These are phyloP conservation scores for Drosophila parabipectinata DNA, from an alignment of 1,140 invertebrate genomes.

Conservation along the genomic window DNA sequence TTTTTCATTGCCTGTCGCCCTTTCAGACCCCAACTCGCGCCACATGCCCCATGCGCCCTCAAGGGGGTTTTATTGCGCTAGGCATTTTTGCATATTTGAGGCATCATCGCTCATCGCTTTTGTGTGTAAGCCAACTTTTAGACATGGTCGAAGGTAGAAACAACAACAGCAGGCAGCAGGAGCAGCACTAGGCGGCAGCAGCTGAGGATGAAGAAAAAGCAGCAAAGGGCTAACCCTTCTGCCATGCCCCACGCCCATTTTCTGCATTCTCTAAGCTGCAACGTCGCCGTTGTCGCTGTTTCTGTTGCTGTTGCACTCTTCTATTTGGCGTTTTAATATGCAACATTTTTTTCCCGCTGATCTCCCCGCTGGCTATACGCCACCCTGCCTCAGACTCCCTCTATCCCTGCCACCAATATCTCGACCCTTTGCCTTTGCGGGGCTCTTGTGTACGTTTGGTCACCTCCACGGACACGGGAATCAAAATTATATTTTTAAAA, in stretches of 20 bases:
- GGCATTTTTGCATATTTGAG: slow-evolving; percentile 83
- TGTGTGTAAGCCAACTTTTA: slow-evolving; percentile 81
- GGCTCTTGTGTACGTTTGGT: slow-evolving; percentile 59
- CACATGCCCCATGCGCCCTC: slow-evolving; percentile 16
- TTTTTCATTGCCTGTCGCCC: slow-evolving; percentile 68
- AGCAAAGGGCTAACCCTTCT: slow-evolving; percentile 47
- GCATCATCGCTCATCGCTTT: slow-evolving; percentile 82
- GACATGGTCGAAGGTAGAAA: slow-evolving; percentile 45
- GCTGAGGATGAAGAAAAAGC: slow-evolving; percentile 27
- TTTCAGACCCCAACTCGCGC: background rate
- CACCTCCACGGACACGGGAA: slow-evolving; percentile 51
- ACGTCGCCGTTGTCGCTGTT: slow-evolving; percentile 29
- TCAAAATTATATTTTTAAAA: background rate
- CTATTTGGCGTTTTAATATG: slow-evolving; percentile 81
- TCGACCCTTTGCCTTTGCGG: background rate
- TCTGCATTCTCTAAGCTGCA: slow-evolving; percentile 72
- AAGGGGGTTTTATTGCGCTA: slow-evolving; percentile 75
- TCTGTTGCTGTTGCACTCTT: slow-evolving; percentile 61
- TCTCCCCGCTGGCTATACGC: slow-evolving; percentile 28
- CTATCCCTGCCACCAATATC: background rate
- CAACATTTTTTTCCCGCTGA: slow-evolving; percentile 66
- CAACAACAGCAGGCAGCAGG: slow-evolving; percentile 8
- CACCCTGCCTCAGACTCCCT: background rate
- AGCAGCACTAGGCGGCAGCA: slow-evolving; percentile 7
- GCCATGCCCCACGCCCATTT: slow-evolving; percentile 11